Percentiles rank a stretch among this genome's conserved stretches.
Evolutionary conservation across 2,888 invertebrate genomes (phyloP).

Genomic region (Mythimna pallens): DNA sequence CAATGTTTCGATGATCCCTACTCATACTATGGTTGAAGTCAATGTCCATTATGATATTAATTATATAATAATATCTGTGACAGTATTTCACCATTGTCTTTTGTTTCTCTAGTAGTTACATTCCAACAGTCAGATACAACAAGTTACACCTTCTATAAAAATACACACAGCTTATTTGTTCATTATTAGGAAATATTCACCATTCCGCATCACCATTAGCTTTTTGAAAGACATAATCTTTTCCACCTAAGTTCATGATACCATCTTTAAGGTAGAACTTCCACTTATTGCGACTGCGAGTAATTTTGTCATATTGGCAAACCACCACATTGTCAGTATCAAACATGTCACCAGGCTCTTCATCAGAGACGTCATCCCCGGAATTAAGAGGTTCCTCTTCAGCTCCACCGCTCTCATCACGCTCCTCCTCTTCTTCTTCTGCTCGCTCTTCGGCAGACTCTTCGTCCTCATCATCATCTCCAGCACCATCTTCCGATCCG

Average conservation of each 20-base stretch:
- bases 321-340: slow-evolving; percentile 99
- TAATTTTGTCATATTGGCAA: slow-evolving; percentile 99
- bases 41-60: slow-evolving; percentile 45
- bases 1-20: slow-evolving; percentile 2
- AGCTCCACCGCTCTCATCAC: slow-evolving; percentile 92
- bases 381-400: slow-evolving; percentile 98
- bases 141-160: slow-evolving; percentile 80
- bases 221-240: slow-evolving; percentile 99
- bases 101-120: slow-evolving; percentile 69
- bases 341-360: slow-evolving; percentile 98
- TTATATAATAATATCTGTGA: slow-evolving; percentile 63
- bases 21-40: slow-evolving; percentile 55
- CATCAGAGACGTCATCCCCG: slow-evolving; percentile 99
- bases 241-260: slow-evolving; percentile 99
- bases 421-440: slow-evolving; percentile 93
- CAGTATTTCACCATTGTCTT: slow-evolving; percentile 71
- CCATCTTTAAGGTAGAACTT: slow-evolving; percentile 99
- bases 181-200: slow-evolving; percentile 90
- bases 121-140: slow-evolving; percentile 78
- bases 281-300: slow-evolving; percentile 99
- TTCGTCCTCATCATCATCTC: slow-evolving; percentile 94
- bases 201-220: slow-evolving; percentile 99
- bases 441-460: slow-evolving; percentile 93
- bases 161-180: slow-evolving; percentile 80
- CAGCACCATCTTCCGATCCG: slow-evolving; percentile 93